Evolutionary conservation across 2,888 invertebrate genomes (phyloP).

Genomic region (Pollenia angustigena): DNA sequence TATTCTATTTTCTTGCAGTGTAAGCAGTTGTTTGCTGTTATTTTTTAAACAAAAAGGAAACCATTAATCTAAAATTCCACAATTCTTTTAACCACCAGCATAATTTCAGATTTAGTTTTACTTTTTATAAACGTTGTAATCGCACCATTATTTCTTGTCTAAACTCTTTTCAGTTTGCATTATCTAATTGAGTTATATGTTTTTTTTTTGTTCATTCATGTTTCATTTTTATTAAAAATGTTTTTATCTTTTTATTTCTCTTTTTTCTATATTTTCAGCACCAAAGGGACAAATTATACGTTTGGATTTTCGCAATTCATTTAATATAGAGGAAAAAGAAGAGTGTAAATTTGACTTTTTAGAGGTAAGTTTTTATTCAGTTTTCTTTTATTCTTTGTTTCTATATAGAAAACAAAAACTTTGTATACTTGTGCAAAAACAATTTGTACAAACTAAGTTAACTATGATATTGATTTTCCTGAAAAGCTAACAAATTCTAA

Average conservation of each 20-base stretch:
- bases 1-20: neutral
- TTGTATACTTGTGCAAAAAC: neutral
- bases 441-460: too few species aligned
- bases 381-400: neutral
- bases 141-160: conserved; percentile 43
- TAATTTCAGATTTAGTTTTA: neutral
- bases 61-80: conserved; percentile 29
- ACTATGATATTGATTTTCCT: too few species aligned
- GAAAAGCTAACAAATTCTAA: neutral
- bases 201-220: neutral
- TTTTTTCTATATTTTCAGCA: conserved; percentile 84
- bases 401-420: neutral
- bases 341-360: conserved; percentile 92
- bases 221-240: conserved; percentile 41
- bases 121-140: conserved; percentile 19
- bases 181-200: conserved; percentile 42
- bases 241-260: conserved; percentile 53
- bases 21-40: neutral
- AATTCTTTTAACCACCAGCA: neutral
- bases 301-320: conserved; percentile 92
- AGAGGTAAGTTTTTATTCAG: conserved; percentile 85
- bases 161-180: conserved; percentile 24
- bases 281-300: conserved; percentile 88
- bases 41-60: neutral
- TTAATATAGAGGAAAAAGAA: conserved; percentile 88